Percentiles rank a stretch among this genome's conserved stretches.
phyloP scores from a whole-genome alignment of 37 sponge, comb jelly and placozoan species.

The Aplysina aerophoba region DNA sequence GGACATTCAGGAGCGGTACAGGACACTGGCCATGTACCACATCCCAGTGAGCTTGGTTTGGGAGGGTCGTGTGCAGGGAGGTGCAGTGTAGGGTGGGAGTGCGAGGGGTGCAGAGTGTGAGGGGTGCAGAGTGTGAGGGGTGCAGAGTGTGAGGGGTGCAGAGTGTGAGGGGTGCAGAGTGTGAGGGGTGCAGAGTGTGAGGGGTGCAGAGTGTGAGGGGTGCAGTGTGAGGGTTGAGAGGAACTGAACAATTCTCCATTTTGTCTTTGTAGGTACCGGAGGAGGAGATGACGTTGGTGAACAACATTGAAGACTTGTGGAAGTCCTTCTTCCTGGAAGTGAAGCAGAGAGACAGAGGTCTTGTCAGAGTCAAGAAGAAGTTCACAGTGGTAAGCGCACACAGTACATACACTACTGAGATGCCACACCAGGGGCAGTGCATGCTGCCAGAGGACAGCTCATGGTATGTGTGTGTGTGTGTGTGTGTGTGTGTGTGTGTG shows the following conservation, averaged over 20 bases:
- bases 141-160: too few species aligned
- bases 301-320: conserved; percentile 73
- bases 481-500: not conserved
- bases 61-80: too few species aligned
- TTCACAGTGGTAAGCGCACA: conserved; percentile 80
- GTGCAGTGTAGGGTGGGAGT: too few species aligned
- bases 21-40: conserved; percentile 91
- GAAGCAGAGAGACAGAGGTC: conserved; percentile 76
- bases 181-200: too few species aligned
- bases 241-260: too few species aligned
- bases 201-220: too few species aligned
- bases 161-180: too few species aligned
- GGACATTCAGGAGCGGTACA: conserved; percentile 90
- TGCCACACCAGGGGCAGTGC: not conserved
- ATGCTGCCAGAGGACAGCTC: too few species aligned
- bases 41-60: conserved; percentile 52
- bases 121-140: too few species aligned
- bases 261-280: conserved; percentile 46
- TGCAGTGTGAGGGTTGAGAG: too few species aligned
- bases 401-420: not conserved
- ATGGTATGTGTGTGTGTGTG: not conserved
- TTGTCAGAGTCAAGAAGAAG: conserved; percentile 94
- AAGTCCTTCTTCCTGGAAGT: conserved; percentile 70
- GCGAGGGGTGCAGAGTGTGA: too few species aligned
- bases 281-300: conserved; percentile 57